phyloP scores from a whole-genome alignment of 2,113 vertebrate genomes.

The Prionailurus viverrinus region DNA sequence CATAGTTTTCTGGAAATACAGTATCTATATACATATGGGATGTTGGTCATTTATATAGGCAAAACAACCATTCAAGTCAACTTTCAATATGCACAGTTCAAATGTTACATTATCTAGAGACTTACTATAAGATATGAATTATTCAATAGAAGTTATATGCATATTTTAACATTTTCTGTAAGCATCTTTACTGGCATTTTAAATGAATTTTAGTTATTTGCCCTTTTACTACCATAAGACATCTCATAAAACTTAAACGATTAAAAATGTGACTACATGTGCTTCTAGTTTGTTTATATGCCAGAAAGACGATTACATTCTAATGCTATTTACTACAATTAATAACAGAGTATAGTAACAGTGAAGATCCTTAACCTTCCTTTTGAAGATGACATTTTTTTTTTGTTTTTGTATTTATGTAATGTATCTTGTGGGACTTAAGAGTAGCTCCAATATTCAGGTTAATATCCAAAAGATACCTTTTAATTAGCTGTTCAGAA shows the following conservation, averaged over 20 bases:
- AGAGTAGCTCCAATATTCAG: not conserved
- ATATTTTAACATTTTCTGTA: constrained; percentile 59
- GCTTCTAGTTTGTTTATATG: constrained; percentile 32
- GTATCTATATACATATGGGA: constrained; percentile 36
- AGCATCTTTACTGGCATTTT: constrained; percentile 54
- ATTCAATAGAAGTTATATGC: constrained; percentile 52
- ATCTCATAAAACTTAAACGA: constrained; percentile 8
- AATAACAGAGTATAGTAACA: not conserved
- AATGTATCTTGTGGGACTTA: not conserved
- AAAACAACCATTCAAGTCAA: constrained; percentile 74
- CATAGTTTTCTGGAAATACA: constrained; percentile 76
- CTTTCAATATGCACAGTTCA: constrained; percentile 66
- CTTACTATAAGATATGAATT: constrained; percentile 30
- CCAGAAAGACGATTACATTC: not conserved
- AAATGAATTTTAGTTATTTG: constrained; percentile 59
- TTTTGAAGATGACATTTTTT: not conserved
- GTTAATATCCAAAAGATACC: not conserved
- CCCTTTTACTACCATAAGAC: constrained; percentile 30
- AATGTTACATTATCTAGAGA: constrained; percentile 69
- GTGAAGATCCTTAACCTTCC: not conserved
- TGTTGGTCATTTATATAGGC: constrained; percentile 72
- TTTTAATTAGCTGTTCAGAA: constrained; percentile 27
- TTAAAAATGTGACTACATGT: constrained; percentile 18
- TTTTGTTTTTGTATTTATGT: not conserved
- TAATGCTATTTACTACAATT: not conserved